Percentiles rank a stretch among this genome's conserved stretches.
These are phyloP conservation scores for Clarias batrachus DNA, from an alignment of 2,113 vertebrate species.

Conservation along the genomic window DNA sequence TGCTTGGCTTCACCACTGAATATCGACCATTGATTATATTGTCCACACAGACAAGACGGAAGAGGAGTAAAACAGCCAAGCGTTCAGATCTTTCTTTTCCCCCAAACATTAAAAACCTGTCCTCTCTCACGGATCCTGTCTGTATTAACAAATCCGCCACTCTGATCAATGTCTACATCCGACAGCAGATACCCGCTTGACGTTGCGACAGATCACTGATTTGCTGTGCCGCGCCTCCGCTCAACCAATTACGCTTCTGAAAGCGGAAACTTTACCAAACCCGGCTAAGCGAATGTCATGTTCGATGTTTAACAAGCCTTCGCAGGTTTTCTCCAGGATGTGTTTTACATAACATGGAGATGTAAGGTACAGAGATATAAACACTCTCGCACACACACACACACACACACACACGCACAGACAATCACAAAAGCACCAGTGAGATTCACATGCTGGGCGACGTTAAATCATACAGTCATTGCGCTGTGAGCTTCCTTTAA, in stretches of 20 bases:
- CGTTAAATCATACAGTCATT: conserved; percentile 51
- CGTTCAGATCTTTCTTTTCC: neutral
- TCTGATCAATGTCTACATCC: neutral
- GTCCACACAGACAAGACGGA: neutral
- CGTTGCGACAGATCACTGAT: neutral
- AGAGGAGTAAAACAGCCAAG: neutral
- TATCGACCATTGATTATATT: too few species aligned
- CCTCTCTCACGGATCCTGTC: neutral
- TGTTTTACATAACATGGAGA: neutral
- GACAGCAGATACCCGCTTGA: neutral
- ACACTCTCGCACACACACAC: neutral
- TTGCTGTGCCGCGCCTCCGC: neutral
- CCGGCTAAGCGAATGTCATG: neutral
- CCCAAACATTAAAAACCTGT: neutral
- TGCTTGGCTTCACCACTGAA: neutral
- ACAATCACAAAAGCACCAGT: neutral
- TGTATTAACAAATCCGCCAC: neutral
- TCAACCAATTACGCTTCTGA: neutral
- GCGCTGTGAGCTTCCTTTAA: conserved; percentile 43
- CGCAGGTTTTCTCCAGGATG: neutral
- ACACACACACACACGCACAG: neutral
- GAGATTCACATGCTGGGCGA: conserved; percentile 37
- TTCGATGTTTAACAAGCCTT: conserved; percentile 7
- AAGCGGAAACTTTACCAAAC: neutral
- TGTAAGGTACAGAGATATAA: neutral